Evolutionary conservation across 2,888 invertebrate genomes (phyloP).

Genomic region (Nephrotoma flavescens): DNA sequence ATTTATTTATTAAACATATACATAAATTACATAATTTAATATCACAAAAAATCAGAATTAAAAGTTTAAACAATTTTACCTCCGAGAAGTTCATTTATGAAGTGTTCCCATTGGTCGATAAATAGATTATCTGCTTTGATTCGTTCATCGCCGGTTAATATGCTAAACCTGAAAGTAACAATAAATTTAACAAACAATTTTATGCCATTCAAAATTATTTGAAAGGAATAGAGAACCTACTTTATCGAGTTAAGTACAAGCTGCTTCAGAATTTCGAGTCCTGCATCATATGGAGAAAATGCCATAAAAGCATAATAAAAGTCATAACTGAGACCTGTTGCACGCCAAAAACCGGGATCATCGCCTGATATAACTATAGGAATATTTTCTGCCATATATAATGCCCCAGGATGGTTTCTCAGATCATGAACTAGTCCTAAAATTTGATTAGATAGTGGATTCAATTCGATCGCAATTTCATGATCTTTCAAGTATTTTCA

Average conservation of each 20-base stretch:
- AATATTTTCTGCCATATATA: slow-evolving; percentile 38
- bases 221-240: slow-evolving; percentile 17
- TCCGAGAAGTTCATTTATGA: slow-evolving; percentile 22
- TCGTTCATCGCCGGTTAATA: slow-evolving; percentile 18
- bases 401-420: slow-evolving; percentile 46
- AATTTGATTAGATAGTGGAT: slow-evolving; percentile 31
- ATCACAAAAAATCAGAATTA: neutral
- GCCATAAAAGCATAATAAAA: slow-evolving; percentile 53
- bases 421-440: slow-evolving; percentile 37
- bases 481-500: slow-evolving; percentile 24
- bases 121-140: slow-evolving; percentile 17
- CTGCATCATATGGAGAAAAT: slow-evolving; percentile 40
- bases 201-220: neutral
- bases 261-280: slow-evolving; percentile 43
- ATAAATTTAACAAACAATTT: neutral
- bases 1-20: neutral
- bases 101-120: slow-evolving; percentile 21
- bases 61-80: slow-evolving; percentile 11
- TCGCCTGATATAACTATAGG: slow-evolving; percentile 49
- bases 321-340: slow-evolving; percentile 45
- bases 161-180: slow-evolving; percentile 18
- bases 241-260: slow-evolving; percentile 45
- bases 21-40: neutral
- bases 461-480: slow-evolving; percentile 27
- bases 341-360: slow-evolving; percentile 49